A percentile compares a stretch with the other conserved stretches of the same genome.
phyloP scores from a whole-genome alignment of 2,113 vertebrate species.

The Albula goreensis region DNA sequence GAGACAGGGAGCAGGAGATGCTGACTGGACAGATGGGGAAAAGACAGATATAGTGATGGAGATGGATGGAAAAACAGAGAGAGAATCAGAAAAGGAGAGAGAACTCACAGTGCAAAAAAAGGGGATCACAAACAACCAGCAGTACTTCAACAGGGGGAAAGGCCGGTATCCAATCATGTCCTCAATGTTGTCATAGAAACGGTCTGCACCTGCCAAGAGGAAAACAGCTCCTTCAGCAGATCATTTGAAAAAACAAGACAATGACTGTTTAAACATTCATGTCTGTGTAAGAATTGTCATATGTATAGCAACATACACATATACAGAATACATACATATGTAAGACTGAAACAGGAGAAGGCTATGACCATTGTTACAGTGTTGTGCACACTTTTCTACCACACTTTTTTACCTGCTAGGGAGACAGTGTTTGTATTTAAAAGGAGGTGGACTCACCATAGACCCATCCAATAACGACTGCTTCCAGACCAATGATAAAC shows the following conservation, averaged over 20 bases:
- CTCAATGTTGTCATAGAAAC: slow-evolving; percentile 74
- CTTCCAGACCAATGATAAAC: slow-evolving; percentile 62
- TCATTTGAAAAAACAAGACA: neutral
- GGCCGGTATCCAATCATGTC: slow-evolving; percentile 77
- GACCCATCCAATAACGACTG: slow-evolving; percentile 60
- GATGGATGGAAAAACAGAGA: neutral
- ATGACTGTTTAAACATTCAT: no score
- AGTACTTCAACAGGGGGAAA: slow-evolving; percentile 66
- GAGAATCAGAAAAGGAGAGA: neutral
- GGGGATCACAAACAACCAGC: slow-evolving; percentile 74
- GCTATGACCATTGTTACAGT: neutral
- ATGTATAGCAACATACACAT: no score
- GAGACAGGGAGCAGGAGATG: no score
- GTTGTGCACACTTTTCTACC: neutral
- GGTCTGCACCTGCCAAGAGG: slow-evolving; percentile 64
- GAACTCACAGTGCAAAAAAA: slow-evolving; percentile 65
- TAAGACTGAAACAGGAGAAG: no score
- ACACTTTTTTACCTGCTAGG: neutral
- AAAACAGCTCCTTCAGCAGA: neutral
- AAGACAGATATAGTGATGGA: neutral
- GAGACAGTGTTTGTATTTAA: neutral
- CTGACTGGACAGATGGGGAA: neutral
- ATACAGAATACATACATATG: no score
- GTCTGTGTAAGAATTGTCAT: no score
- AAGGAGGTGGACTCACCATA: slow-evolving; percentile 60